phyloP scores from a whole-genome alignment of 2,888 invertebrate species.

The Masnerella sp. region DNA sequence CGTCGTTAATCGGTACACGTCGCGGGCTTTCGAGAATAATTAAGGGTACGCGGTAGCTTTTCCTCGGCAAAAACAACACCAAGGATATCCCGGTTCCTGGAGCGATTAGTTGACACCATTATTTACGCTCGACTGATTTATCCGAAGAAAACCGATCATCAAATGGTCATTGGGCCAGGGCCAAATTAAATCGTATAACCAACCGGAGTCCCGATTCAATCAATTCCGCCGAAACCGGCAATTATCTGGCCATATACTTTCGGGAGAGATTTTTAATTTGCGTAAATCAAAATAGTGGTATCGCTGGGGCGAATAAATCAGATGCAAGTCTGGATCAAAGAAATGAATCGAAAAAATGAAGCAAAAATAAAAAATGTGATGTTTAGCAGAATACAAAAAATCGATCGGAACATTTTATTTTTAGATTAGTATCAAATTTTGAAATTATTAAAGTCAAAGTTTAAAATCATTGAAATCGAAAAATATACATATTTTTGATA shows the following conservation, averaged over 20 bases:
- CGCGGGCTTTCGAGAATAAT: constrained; percentile 22
- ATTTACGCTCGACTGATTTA: constrained; percentile 42
- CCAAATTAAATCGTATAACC: constrained; percentile 40
- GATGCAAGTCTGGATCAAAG: constrained; percentile 9
- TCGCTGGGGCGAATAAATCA: constrained; percentile 28
- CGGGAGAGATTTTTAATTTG: constrained; percentile 19
- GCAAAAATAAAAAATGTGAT: constrained; percentile 15
- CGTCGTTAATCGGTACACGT: too few relatives aligned
- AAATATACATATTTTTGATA: too few relatives aligned
- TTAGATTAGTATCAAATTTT: too few relatives aligned
- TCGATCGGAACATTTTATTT: too few relatives aligned
- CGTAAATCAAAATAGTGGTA: constrained; percentile 16
- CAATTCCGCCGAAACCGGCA: constrained; percentile 19
- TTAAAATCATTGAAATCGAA: too few relatives aligned
- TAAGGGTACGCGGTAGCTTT: constrained; percentile 31
- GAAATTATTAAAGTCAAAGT: too few relatives aligned
- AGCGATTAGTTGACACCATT: constrained; percentile 28
- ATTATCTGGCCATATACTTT: constrained; percentile 15
- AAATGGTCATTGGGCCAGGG: constrained; percentile 7
- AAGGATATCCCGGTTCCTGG: constrained; percentile 1
- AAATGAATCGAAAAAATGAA: constrained; percentile 9
- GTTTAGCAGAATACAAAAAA: too few relatives aligned
- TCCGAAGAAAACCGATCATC: constrained; percentile 27
- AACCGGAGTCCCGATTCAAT: constrained; percentile 9
- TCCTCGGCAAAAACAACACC: constrained; percentile 11